These are phyloP conservation scores for Lithobates pipiens DNA, from an alignment of 2,797 vertebrate genomes.

Conservation along the genomic window DNA sequence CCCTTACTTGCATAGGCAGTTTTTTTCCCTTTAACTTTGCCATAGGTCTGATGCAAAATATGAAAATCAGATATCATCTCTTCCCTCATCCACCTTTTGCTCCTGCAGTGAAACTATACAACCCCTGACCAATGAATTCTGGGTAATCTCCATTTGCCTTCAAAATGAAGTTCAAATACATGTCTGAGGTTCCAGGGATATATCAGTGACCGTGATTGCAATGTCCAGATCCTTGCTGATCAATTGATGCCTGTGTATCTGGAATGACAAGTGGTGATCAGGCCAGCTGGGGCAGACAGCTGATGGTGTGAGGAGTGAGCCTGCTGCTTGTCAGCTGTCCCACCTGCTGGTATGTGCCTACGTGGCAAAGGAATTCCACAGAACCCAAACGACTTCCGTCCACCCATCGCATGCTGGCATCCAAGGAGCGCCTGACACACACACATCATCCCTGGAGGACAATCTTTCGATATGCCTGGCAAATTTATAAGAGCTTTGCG, in stretches of 20 bases:
- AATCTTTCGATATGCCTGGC: slow-evolving; percentile 6
- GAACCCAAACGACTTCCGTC: slow-evolving; percentile 22
- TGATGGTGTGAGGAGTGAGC: slow-evolving; percentile 22
- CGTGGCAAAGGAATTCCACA: slow-evolving; percentile 15
- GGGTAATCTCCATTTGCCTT: not conserved
- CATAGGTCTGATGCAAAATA: not conserved
- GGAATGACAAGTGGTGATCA: slow-evolving; percentile 11
- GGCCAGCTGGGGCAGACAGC: slow-evolving; percentile 51
- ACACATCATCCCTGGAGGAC: slow-evolving; percentile 7
- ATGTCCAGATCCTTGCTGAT: not conserved
- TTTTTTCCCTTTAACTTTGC: too few species aligned
- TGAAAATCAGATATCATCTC: not conserved
- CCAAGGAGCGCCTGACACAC: not conserved
- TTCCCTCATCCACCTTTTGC: too few species aligned
- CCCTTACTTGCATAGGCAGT: too few species aligned
- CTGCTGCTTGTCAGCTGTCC: slow-evolving; percentile 46
- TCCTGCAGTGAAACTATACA: not conserved
- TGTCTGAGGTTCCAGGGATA: slow-evolving; percentile 14
- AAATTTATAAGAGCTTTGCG: slow-evolving; percentile 29
- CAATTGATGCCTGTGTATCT: slow-evolving; percentile 25
- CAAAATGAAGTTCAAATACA: not conserved
- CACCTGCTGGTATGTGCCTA: slow-evolving; percentile 35
- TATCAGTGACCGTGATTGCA: not conserved
- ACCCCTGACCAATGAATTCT: not conserved
- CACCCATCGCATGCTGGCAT: slow-evolving; percentile 16